Evolutionary conservation across 1,140 invertebrate genomes (phyloP).

Genomic region (Pseudomyrmex sp.): DNA sequence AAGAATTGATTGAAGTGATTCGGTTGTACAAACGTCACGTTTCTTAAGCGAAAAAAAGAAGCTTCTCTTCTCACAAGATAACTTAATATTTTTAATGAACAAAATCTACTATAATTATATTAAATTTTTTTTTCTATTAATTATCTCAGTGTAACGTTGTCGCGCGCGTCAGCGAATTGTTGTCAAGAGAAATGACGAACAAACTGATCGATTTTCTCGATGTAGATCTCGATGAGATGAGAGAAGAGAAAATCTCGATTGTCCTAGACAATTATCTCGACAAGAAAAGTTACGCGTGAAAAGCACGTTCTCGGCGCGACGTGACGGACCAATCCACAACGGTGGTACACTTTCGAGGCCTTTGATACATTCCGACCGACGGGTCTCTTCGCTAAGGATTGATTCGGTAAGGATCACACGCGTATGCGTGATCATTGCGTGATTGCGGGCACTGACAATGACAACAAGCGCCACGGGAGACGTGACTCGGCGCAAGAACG

Average conservation of each 20-base stretch:
- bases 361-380: constrained; percentile 69
- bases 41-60: not conserved
- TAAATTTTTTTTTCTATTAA: not conserved
- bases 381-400: constrained; percentile 68
- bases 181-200: not conserved
- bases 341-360: constrained; percentile 74
- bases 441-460: constrained; percentile 81
- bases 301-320: constrained; percentile 9
- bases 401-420: constrained; percentile 64
- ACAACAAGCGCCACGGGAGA: constrained; percentile 82
- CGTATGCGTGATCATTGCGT: constrained; percentile 72
- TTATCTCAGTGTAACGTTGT: not conserved
- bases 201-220: constrained; percentile 15
- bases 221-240: too few species aligned
- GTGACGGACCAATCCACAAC: constrained; percentile 25
- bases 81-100: not conserved
- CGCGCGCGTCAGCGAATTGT: not conserved
- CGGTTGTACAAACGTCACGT: not conserved
- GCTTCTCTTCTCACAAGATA: not conserved
- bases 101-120: too few species aligned
- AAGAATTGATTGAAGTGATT: constrained; percentile 8
- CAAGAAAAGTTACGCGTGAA: constrained; percentile 25
- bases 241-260: not conserved
- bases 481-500: constrained; percentile 80
- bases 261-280: constrained; percentile 8